A percentile compares a stretch with the other conserved stretches of the same genome.
phyloP scores from a whole-genome alignment of 2,888 invertebrate species.

The Stenodera caucasica region DNA sequence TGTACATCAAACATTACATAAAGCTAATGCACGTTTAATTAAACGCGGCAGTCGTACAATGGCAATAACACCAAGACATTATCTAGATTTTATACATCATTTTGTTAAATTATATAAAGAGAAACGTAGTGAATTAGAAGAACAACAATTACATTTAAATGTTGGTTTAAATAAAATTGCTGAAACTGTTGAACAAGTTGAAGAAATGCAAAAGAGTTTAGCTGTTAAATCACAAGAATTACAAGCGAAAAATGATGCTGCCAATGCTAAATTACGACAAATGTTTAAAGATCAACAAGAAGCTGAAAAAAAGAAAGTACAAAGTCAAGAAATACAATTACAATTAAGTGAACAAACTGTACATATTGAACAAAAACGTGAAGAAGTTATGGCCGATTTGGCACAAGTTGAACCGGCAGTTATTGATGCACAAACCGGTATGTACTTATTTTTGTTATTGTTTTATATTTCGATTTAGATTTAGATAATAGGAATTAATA shows the following conservation, averaged over 20 bases:
- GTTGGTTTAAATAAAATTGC: slow-evolving; percentile 98
- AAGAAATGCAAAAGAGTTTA: slow-evolving; percentile 98
- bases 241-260: slow-evolving; percentile 97
- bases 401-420: slow-evolving; percentile 99
- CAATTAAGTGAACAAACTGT: slow-evolving; percentile 84
- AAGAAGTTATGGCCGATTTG: slow-evolving; percentile 94
- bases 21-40: slow-evolving; percentile 86
- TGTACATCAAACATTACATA: slow-evolving; percentile 96
- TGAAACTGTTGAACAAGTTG: slow-evolving; percentile 99
- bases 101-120: slow-evolving; percentile 97
- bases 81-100: slow-evolving; percentile 98
- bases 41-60: slow-evolving; percentile 94
- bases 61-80: slow-evolving; percentile 97
- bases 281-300: slow-evolving; percentile 99
- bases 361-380: slow-evolving; percentile 90
- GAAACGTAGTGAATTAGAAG: slow-evolving; percentile 96
- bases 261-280: slow-evolving; percentile 97
- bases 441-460: not conserved
- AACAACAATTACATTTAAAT: slow-evolving; percentile 97
- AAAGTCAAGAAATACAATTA: slow-evolving; percentile 92
- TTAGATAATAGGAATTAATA: slow-evolving; percentile 1
- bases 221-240: slow-evolving; percentile 94
- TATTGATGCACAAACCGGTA: slow-evolving; percentile 95
- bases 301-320: slow-evolving; percentile 98
- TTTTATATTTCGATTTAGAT: not conserved